Percentiles rank a stretch among this genome's conserved stretches.
These are phyloP conservation scores for Gorsachius magnificus DNA, from an alignment of 2,797 vertebrate genomes.

Conservation along the genomic window DNA sequence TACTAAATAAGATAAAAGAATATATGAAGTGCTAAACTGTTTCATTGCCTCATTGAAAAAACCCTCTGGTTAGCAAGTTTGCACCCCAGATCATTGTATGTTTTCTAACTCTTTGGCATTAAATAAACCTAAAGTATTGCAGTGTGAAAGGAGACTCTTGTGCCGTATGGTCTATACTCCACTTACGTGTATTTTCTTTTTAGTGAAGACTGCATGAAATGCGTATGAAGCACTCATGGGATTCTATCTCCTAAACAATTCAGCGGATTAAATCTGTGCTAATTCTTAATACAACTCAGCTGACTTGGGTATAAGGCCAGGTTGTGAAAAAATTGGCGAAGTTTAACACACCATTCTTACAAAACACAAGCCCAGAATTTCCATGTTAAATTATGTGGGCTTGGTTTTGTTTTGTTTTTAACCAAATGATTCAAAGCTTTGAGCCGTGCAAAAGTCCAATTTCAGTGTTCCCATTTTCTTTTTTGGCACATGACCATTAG, in stretches of 20 bases:
- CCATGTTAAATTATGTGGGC: not conserved
- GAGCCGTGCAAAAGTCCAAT: not conserved
- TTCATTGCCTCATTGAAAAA: not conserved
- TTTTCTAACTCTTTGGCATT: not conserved
- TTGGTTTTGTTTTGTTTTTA: not conserved
- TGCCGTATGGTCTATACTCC: not conserved
- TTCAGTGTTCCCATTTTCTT: not conserved
- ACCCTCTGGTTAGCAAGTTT: not conserved
- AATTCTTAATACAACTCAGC: conserved; percentile 35
- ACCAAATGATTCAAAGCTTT: not conserved
- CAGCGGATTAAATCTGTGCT: not conserved
- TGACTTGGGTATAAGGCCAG: not conserved
- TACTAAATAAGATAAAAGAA: not conserved
- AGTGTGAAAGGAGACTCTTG: not conserved
- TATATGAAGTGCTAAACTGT: not conserved
- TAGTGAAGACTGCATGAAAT: not conserved
- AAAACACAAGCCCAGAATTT: not conserved
- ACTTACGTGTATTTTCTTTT: not conserved
- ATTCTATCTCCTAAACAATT: not conserved
- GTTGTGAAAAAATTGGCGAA: not conserved
- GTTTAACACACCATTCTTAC: not conserved
- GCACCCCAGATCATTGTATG: not conserved
- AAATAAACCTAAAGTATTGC: not conserved
- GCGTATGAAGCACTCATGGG: not conserved
- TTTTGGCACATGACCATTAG: not conserved